These are phyloP conservation scores for Lepidurus packardi DNA, from an alignment of 1,140 invertebrate species.

Conservation along the genomic window DNA sequence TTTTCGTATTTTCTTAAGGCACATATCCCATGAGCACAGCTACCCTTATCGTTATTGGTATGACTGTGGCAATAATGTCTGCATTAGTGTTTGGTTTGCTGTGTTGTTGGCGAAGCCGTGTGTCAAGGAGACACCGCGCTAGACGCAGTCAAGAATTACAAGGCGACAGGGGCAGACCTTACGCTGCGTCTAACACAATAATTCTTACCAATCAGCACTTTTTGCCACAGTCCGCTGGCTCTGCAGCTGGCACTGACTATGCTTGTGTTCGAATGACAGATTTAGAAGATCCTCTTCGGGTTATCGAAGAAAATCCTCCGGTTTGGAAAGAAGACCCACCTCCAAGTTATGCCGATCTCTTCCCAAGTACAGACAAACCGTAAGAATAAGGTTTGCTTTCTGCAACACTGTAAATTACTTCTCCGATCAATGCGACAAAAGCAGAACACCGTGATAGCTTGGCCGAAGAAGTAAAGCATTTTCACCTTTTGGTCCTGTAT, in stretches of 20 bases:
- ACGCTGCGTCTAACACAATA: background rate
- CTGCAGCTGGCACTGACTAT: background rate
- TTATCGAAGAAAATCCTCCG: background rate
- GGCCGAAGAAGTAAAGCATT: too few species aligned
- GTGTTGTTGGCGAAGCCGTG: slow-evolving; percentile 20
- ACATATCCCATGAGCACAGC: slow-evolving; percentile 15
- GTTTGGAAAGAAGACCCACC: slow-evolving; percentile 29
- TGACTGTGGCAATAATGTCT: slow-evolving; percentile 25
- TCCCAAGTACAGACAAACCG: slow-evolving; percentile 24
- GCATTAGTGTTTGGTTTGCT: slow-evolving; percentile 17
- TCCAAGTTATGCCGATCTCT: slow-evolving; percentile 33
- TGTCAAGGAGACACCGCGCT: background rate
- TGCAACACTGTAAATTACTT: background rate
- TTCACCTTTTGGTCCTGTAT: too few species aligned
- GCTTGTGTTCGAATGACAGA: slow-evolving; percentile 8
- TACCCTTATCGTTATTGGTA: background rate
- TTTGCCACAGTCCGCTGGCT: background rate
- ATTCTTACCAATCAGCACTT: slow-evolving; percentile 13
- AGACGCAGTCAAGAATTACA: background rate
- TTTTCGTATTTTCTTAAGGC: background rate
- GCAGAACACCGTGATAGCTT: too few species aligned
- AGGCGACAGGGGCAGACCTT: slow-evolving; percentile 20
- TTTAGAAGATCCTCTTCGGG: slow-evolving; percentile 16
- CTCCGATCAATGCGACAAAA: too few species aligned
- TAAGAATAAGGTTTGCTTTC: background rate